Evolutionary conservation across 2,113 vertebrate species (phyloP).

Genomic region (Puntigrus tetrazona): DNA sequence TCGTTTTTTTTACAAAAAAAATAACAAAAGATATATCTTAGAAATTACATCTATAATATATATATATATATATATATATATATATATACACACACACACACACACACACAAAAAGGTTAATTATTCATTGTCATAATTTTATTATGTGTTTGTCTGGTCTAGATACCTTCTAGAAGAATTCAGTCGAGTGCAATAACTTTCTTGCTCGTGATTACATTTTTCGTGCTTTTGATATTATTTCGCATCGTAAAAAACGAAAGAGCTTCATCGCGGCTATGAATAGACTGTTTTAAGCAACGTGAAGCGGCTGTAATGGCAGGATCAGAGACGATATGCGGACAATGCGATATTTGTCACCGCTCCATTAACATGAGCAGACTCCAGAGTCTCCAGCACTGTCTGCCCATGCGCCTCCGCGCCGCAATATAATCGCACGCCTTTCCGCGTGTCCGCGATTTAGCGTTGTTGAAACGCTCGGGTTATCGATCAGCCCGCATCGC

Average conservation of each 20-base stretch:
- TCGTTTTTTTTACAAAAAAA: neutral
- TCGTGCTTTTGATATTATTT: neutral
- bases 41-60: neutral
- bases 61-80: no score
- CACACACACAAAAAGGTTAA: no score
- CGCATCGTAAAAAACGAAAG: neutral
- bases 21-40: neutral
- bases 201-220: neutral
- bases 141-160: neutral
- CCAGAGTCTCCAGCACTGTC: slow-evolving; percentile 23
- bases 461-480: neutral
- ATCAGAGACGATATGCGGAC: slow-evolving; percentile 17
- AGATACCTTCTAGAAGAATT: neutral
- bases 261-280: neutral
- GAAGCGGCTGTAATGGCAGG: neutral
- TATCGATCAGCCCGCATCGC: neutral
- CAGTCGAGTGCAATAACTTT: neutral
- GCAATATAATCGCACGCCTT: neutral
- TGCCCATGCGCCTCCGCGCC: slow-evolving; percentile 3
- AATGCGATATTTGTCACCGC: slow-evolving; percentile 37
- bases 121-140: no score
- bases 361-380: slow-evolving; percentile 33
- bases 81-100: no score
- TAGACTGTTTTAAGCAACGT: neutral
- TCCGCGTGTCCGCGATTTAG: neutral